Conservation (phyloP, 1,140 invertebrate genomes). For the Ladona fulva region DNA sequence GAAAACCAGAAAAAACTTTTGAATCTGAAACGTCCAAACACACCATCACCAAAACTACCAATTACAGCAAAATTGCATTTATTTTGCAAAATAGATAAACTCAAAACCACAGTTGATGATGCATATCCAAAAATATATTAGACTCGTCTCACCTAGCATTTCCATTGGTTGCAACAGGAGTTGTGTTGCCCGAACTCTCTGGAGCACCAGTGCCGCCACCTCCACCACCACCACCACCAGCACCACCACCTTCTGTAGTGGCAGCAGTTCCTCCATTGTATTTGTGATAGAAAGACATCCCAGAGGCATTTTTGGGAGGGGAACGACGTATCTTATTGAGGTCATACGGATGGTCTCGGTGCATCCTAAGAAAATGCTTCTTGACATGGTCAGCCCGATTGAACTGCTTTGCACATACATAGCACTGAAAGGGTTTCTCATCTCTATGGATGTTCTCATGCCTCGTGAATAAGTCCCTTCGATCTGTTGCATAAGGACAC, state of each 20-base stretch:
- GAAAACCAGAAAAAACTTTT: no score
- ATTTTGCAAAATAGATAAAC: no score
- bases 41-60: no score
- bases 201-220: neutral
- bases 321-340: constrained; percentile 65
- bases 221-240: neutral
- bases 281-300: constrained; percentile 38
- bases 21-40: no score
- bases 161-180: neutral
- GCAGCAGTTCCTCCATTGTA: constrained; percentile 22
- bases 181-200: neutral
- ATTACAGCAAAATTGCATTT: no score
- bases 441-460: constrained; percentile 94
- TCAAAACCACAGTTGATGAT: no score
- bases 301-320: constrained; percentile 39
- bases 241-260: neutral
- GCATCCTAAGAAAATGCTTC: constrained; percentile 86
- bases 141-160: neutral
- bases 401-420: constrained; percentile 84
- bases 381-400: constrained; percentile 92
- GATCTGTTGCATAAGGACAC: constrained; percentile 83
- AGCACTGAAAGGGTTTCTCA: constrained; percentile 88
- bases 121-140: no score
- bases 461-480: constrained; percentile 85
- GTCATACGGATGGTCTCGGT: constrained; percentile 74